Evolutionary conservation across 2,113 vertebrate species (phyloP), one percentile per base, ranked within the genome.

Genomic region (Pseudorectes ferrugineus): DNA sequence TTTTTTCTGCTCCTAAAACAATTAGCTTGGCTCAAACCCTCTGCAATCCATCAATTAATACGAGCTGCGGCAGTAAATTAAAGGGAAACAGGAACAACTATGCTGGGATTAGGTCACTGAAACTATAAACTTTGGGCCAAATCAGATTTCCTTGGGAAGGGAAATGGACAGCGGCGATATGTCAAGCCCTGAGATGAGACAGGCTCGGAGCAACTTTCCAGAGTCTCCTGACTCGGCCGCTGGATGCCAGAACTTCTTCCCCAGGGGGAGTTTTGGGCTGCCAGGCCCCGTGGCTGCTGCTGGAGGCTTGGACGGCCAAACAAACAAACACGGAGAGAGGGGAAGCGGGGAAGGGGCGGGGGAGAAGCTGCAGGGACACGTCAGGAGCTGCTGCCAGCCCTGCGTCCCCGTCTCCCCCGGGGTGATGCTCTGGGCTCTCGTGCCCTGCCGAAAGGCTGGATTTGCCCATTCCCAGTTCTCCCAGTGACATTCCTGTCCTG

Each of bases 21-120:
- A 97, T 98, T 97, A 97, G 87, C 91, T 89, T 40, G 66, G 95
- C 96, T 98, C 96, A 89, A 67, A 62, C 96, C 89, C 97, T 97
- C 93, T 95, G 96, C 94, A 96, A 89, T 96, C 76, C 94, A 81
- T 97, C 97, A 94, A 67, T 96, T 97, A 97, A 96, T 88, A 78
- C 54, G 67, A 86, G 88, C 82, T 38, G 8, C 33, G 9, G 74
- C 92, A 93, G 81, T 96, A 95, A 98, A 97, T 98, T 95, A 97
- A 29, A 70, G 95, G 95, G 75, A 97, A 97, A 92, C 97, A 96
- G 98, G 88, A 95, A 96, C 92, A 51, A 95, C 89, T 92, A 65
- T 75, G 73, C 95, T 93, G 86, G 95, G 95, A 93, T 97, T 98
- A 97, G 95, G 96, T 97, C 97, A 96, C 89, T 89, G 95, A 85